These are phyloP conservation scores for Trochalopteron elliotii DNA, from an alignment of 2,113 vertebrate species.

Conservation along the genomic window DNA sequence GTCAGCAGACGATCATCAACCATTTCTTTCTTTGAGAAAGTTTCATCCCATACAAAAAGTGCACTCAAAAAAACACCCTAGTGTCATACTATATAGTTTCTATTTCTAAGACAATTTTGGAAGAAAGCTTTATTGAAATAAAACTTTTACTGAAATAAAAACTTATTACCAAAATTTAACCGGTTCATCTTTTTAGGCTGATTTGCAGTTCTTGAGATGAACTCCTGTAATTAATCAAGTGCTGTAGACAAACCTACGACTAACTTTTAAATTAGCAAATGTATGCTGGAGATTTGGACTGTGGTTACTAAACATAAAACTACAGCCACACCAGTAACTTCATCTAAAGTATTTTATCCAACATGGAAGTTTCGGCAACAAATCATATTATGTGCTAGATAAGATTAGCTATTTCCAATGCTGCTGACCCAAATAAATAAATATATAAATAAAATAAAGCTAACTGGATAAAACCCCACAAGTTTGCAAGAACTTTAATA, in stretches of 20 bases:
- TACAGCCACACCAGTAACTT: not conserved
- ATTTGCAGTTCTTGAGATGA: not conserved
- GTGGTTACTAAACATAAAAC: not conserved
- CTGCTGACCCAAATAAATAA: not conserved
- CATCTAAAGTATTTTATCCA: not conserved
- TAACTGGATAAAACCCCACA: not conserved
- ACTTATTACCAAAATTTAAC: not conserved
- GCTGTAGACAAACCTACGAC: not conserved
- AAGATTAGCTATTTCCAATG: not conserved
- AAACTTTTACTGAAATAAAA: not conserved
- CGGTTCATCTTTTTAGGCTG: not conserved
- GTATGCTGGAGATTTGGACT: not conserved
- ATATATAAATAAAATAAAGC: not conserved
- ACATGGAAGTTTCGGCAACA: not conserved
- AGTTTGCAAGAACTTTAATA: not conserved
- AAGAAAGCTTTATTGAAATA: not conserved
- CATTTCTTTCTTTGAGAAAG: not conserved
- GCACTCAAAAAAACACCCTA: not conserved
- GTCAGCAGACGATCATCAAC: not conserved
- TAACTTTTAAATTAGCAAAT: not conserved
- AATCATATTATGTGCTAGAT: not conserved
- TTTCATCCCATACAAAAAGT: not conserved
- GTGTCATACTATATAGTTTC: not conserved
- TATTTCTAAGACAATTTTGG: not conserved
- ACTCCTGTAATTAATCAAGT: not conserved